Percentiles rank a stretch among this genome's conserved stretches.
These are phyloP conservation scores for Epinephelus moara DNA, from an alignment of 2,113 vertebrate species.

Conservation along the genomic window DNA sequence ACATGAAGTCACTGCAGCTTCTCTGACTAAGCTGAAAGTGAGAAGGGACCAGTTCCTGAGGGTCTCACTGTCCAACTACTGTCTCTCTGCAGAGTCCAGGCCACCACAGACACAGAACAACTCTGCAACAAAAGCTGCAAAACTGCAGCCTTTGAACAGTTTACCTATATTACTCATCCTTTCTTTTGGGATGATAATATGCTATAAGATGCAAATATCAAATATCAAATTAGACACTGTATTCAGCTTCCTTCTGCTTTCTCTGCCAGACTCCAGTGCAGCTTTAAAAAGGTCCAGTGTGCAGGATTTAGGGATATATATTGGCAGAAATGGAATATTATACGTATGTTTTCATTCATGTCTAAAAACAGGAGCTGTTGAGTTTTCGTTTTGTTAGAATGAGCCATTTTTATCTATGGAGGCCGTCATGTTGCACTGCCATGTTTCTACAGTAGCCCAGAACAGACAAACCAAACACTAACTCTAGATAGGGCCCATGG, in stretches of 20 bases:
- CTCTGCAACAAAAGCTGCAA: background rate
- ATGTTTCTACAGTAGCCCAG: no score
- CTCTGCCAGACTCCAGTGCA: background rate
- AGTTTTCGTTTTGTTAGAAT: no score
- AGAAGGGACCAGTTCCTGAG: conserved; percentile 10
- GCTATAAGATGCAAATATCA: background rate
- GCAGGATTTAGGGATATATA: no score
- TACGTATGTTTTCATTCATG: no score
- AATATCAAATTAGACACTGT: background rate
- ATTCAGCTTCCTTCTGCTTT: background rate
- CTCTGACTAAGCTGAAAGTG: background rate
- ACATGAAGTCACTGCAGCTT: background rate
- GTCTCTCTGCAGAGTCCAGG: background rate
- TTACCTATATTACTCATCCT: background rate
- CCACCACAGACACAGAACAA: background rate
- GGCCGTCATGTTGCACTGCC: no score
- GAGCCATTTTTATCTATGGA: no score
- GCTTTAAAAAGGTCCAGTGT: background rate
- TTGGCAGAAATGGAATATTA: no score
- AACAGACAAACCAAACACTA: no score
- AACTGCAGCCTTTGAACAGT: background rate
- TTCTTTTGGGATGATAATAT: background rate
- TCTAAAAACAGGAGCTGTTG: no score
- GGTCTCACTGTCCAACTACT: background rate
- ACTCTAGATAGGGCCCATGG: no score